Percentiles rank a stretch among this genome's conserved stretches.
These are phyloP conservation scores for Brachyrhaphis roseni DNA, from an alignment of 2,797 vertebrate genomes.

Conservation along the genomic window DNA sequence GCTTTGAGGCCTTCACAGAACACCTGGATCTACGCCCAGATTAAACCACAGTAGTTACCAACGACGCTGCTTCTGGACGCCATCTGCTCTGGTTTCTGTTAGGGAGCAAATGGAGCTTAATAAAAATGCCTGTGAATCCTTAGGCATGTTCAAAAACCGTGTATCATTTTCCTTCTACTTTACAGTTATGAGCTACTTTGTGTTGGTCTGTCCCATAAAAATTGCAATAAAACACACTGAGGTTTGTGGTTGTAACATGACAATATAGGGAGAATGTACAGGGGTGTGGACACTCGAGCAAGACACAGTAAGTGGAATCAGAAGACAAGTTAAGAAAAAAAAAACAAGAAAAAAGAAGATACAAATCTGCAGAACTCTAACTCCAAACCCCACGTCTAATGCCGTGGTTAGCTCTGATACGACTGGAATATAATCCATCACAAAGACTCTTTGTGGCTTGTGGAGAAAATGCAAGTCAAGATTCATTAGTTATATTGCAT, in stretches of 20 bases:
- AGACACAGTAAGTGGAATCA: conserved; percentile 1
- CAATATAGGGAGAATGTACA: background rate
- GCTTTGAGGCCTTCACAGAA: background rate
- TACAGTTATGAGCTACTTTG: background rate
- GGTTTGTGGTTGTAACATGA: background rate
- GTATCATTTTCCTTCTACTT: background rate
- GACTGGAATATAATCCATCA: conserved; percentile 34
- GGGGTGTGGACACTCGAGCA: background rate
- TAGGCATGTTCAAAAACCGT: background rate
- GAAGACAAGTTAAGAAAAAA: background rate
- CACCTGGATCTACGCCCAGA: background rate
- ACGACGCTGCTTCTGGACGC: background rate
- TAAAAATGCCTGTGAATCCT: background rate
- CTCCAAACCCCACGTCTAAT: background rate
- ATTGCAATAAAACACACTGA: background rate
- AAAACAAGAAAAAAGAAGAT: conserved; percentile 6
- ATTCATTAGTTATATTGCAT: conserved; percentile 71
- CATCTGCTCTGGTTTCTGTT: background rate
- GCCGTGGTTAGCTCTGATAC: conserved; percentile 27
- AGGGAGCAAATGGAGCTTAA: background rate
- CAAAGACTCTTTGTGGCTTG: conserved; percentile 48
- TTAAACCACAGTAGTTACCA: background rate
- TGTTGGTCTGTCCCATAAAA: background rate
- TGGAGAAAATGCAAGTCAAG: conserved; percentile 60
- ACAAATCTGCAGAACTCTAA: background rate